Percentiles rank a stretch among this genome's conserved stretches.
These are phyloP conservation scores for Idaea biselata DNA, from an alignment of 2,888 invertebrate genomes.

Conservation along the genomic window DNA sequence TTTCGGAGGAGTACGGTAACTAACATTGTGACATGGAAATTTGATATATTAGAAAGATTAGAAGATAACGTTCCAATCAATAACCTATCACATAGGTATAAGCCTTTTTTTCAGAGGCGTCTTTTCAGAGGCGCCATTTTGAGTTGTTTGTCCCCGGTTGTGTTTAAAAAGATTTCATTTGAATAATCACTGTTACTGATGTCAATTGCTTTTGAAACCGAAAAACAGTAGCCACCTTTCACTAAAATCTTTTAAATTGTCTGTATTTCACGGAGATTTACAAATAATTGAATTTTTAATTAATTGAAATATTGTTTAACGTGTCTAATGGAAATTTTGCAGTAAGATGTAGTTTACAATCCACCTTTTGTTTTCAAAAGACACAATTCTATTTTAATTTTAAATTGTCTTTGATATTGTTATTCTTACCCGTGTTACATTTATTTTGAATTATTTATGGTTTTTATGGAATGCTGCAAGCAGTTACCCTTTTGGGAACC, in stretches of 20 bases:
- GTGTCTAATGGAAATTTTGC: not conserved
- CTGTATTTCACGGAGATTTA: not conserved
- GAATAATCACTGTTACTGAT: not conserved
- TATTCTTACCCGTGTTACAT: no score
- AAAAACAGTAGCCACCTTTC: not conserved
- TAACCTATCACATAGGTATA: no score
- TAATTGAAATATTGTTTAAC: not conserved
- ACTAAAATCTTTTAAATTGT: not conserved
- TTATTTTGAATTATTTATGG: no score
- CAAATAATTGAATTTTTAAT: not conserved
- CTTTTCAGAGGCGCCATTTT: no score
- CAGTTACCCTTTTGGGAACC: no score
- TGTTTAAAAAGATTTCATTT: not conserved
- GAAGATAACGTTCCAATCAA: no score
- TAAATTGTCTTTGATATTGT: no score
- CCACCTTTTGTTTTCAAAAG: not conserved
- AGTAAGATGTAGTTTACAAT: not conserved
- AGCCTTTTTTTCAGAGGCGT: no score
- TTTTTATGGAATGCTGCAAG: no score
- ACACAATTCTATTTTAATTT: not conserved
- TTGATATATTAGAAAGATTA: no score
- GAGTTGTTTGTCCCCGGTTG: not conserved
- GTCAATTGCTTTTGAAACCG: not conserved
- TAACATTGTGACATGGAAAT: no score
- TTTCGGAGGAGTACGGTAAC: no score